Conservation (phyloP, 2,797 vertebrate species). For the Sphenopsis melanotis region DNA sequence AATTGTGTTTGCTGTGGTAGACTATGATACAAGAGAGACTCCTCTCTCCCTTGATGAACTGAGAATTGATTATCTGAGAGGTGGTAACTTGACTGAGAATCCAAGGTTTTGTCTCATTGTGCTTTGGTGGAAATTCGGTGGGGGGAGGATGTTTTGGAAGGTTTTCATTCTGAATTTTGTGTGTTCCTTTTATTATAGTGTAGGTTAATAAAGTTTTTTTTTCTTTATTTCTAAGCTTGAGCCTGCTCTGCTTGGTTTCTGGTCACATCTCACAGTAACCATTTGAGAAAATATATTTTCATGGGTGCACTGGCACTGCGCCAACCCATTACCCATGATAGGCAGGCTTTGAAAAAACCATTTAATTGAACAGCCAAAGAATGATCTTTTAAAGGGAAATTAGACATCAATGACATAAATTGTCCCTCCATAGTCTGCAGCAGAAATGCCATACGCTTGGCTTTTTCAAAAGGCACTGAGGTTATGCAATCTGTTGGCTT, state of each 20-base stretch:
- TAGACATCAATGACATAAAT: accelerated
- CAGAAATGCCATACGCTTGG: background rate
- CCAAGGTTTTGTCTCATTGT: background rate
- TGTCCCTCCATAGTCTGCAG: background rate
- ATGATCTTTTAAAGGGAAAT: background rate
- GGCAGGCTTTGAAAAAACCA: background rate
- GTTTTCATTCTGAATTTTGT: background rate
- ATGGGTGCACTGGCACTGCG: background rate
- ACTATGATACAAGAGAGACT: background rate
- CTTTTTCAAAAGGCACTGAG: background rate
- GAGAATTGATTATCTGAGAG: background rate
- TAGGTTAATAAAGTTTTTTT: background rate
- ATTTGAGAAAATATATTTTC: background rate
- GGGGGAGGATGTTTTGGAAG: background rate
- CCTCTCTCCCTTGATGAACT: background rate
- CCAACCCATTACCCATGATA: background rate
- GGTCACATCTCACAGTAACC: background rate
- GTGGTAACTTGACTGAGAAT: background rate
- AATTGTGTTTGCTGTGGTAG: background rate
- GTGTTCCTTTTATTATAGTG: background rate
- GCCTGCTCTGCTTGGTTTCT: background rate
- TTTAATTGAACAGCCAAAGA: background rate
- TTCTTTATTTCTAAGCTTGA: background rate
- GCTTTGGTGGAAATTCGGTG: background rate
- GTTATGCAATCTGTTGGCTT: background rate